Conservation (phyloP, 2,888 invertebrate genomes). For the Tachystola acroxantha region DNA sequence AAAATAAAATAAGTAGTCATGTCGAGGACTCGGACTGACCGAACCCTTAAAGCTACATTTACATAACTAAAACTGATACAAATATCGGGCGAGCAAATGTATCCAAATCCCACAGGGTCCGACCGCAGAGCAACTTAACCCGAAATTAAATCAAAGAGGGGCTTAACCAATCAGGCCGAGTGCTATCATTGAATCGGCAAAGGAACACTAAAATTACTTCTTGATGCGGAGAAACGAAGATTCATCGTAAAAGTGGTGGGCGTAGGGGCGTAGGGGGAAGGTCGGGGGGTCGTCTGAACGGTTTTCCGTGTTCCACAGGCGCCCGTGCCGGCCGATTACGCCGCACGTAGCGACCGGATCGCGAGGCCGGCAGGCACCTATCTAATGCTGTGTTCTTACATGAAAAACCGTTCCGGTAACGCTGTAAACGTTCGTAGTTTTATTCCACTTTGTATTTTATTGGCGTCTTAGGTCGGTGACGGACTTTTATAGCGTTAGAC, state of each 20-base stretch:
- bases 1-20: too few species aligned
- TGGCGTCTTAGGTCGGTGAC: too few species aligned
- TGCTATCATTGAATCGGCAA: conserved; percentile 78
- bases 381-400: conserved; percentile 71
- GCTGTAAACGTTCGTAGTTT: conserved; percentile 65
- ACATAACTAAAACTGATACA: conserved; percentile 40
- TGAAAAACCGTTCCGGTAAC: conserved; percentile 73
- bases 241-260: conserved; percentile 77
- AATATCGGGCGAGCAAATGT: conserved; percentile 40
- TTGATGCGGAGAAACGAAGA: conserved; percentile 78
- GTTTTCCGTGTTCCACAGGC: conserved; percentile 75
- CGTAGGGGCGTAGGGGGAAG: conserved; percentile 30
- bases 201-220: conserved; percentile 79
- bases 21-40: too few species aligned
- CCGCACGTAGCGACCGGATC: conserved; percentile 62
- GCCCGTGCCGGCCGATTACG: conserved; percentile 69
- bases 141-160: conserved; percentile 78
- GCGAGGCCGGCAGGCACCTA: conserved; percentile 43
- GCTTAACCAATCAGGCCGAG: conserved; percentile 76
- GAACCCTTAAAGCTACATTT: conserved; percentile 28
- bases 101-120: conserved; percentile 59
- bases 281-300: conserved; percentile 58
- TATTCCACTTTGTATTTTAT: conserved; percentile 48
- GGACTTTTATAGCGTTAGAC: too few species aligned
- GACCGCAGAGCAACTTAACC: conserved; percentile 72